Base-by-base conservation (phyloP, 2,888 invertebrate genomes). In the Syrista parreyssii region DNA sequence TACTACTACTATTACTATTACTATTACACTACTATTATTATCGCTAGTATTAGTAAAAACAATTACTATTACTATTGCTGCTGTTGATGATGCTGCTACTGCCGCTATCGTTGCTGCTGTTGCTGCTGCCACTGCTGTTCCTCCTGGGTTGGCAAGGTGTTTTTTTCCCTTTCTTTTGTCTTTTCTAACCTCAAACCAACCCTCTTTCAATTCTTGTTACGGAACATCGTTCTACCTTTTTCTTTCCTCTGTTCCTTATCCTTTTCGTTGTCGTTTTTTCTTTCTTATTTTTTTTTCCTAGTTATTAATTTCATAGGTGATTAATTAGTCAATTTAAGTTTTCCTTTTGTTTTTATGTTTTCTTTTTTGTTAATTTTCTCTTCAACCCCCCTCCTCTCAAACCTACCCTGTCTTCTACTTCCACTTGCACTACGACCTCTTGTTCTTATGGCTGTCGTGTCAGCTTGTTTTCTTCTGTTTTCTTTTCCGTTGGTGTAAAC, bases 91-190 rank as follows among this genome's bases (percentile, higher is more conserved):
- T 15, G 55, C 23, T 9, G 55, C 55, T 23, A 23, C 23, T 55
- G 55, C 55, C 23, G 55, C 40, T 40, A 15, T 4, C 40, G 55
- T 12, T 4, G 36, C 36, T 35, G 35, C 35, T 35, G 35, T 12
- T 35, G 35, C 35, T 3, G 35, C 15, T 23, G 55, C 55, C 15
- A 15, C 23, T 40, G 40, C 40, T 55, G 55, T 23, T 55, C 9
- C 55, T 88, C 87, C 84, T 88, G 87, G 85, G 86, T 86, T 87
- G 86, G 84, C 83, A 85, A 88, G 87, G 87, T 86, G 87, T 86
- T 88, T 88, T 88, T 88, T 89, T 88, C 88, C 88, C 90, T 89
- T 89, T 89, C 89, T 89, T 30, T 32, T n/a, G 15, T 32, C n/a
- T 32, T 81, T 79, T 78, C 77, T 78, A 79, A 78, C 79, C 79